phyloP scores from a whole-genome alignment of 2,797 vertebrate genomes.

The Stomatorhinus walkeri region DNA sequence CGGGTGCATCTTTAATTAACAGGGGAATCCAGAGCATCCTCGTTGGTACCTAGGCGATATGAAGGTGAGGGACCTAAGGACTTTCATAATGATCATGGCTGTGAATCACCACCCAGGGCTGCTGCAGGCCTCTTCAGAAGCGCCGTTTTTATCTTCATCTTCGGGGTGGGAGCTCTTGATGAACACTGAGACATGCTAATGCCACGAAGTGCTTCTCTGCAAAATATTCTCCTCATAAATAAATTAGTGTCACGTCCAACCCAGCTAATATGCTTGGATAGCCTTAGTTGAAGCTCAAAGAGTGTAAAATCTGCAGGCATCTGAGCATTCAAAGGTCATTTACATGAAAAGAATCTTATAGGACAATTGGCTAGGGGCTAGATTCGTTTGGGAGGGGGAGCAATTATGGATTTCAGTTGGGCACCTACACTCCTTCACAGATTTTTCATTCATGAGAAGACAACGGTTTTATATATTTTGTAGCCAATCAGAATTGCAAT shows the following conservation, averaged over 20 bases:
- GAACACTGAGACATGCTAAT: not conserved
- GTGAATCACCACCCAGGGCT: not conserved
- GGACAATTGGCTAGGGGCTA: not conserved
- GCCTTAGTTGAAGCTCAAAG: not conserved
- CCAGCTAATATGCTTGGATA: not conserved
- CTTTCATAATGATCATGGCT: not conserved
- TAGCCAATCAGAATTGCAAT: not conserved
- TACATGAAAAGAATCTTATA: not conserved
- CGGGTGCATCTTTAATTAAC: not conserved
- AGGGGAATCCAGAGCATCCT: not conserved
- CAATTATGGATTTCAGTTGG: not conserved
- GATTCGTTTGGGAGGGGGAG: not conserved
- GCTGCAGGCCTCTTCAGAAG: not conserved
- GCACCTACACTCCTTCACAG: not conserved
- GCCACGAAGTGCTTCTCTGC: not conserved
- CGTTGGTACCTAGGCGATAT: not conserved
- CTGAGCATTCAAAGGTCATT: not conserved
- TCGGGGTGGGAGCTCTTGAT: not conserved
- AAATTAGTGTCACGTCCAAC: not conserved
- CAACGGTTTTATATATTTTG: not conserved
- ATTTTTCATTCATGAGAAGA: not conserved
- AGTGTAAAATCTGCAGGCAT: not conserved
- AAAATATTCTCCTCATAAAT: not conserved
- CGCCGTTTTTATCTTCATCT: not conserved
- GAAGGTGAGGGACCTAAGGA: not conserved